Percentiles rank a stretch among this genome's conserved stretches.
These are phyloP conservation scores for Thumatha senex DNA, from an alignment of 2,888 invertebrate genomes.

Conservation along the genomic window DNA sequence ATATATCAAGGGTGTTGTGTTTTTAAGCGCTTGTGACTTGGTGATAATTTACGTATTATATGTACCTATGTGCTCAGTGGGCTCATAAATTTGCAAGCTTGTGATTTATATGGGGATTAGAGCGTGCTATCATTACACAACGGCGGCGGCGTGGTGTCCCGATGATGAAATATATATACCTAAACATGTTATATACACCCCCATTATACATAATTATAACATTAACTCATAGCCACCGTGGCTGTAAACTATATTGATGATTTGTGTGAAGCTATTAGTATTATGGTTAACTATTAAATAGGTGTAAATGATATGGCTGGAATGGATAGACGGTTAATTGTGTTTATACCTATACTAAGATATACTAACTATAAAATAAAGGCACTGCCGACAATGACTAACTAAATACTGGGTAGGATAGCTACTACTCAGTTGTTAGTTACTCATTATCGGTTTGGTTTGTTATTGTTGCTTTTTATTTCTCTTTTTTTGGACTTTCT, in stretches of 20 bases:
- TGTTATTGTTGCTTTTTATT: too few relatives aligned
- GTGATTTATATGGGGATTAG: conserved; percentile 78
- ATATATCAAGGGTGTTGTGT: conserved; percentile 46
- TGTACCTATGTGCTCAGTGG: conserved; percentile 60
- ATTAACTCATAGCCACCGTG: background rate
- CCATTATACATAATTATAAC: conserved; percentile 7
- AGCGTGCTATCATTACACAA: conserved; percentile 61
- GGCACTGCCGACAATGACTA: too few relatives aligned
- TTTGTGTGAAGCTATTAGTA: conserved; percentile 8
- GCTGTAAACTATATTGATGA: conserved; percentile 2
- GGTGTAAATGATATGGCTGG: too few relatives aligned
- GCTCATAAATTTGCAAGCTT: conserved; percentile 71
- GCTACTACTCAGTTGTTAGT: too few relatives aligned
- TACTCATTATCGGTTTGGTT: too few relatives aligned
- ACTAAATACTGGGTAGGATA: too few relatives aligned
- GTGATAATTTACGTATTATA: conserved; percentile 69
- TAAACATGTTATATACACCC: conserved; percentile 18
- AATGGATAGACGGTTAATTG: too few relatives aligned
- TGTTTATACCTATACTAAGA: too few relatives aligned
- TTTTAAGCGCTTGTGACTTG: conserved; percentile 53
- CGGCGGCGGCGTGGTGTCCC: conserved; percentile 38
- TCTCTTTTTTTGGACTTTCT: too few relatives aligned
- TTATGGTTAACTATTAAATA: conserved; percentile 6
- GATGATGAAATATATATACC: conserved; percentile 26
- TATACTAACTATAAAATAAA: too few relatives aligned